These are phyloP conservation scores for Borostomias antarcticus DNA, from an alignment of 2,797 vertebrate species.

Conservation along the genomic window DNA sequence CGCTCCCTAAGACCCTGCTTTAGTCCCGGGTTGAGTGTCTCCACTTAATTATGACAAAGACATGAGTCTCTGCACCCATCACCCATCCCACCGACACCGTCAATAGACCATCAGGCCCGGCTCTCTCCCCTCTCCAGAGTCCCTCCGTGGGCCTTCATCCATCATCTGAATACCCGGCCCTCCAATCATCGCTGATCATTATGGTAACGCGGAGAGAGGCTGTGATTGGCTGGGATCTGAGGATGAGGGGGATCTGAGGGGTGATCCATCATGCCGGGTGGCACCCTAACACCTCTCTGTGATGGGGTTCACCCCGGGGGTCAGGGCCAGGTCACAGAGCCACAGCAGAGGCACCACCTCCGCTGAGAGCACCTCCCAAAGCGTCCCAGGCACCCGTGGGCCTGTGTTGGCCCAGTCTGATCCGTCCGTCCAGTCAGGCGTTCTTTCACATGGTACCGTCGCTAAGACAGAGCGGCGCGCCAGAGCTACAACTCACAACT, in stretches of 20 bases:
- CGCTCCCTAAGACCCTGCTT: slow-evolving; percentile 55
- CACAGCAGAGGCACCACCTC: slow-evolving; percentile 16
- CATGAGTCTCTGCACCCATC: slow-evolving; percentile 66
- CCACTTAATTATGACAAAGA: slow-evolving; percentile 84
- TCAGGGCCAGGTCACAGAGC: slow-evolving; percentile 68
- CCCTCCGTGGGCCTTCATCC: slow-evolving; percentile 71
- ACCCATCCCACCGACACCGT: slow-evolving; percentile 59
- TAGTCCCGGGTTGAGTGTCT: slow-evolving; percentile 77
- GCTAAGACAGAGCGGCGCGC: too few species aligned
- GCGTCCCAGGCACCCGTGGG: not conserved
- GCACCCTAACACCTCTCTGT: slow-evolving; percentile 73
- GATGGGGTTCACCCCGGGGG: slow-evolving; percentile 74
- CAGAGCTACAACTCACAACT: not conserved
- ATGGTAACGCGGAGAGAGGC: slow-evolving; percentile 64
- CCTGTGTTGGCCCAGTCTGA: too few species aligned
- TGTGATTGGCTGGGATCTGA: slow-evolving; percentile 75
- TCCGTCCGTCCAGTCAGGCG: too few species aligned
- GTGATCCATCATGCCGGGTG: slow-evolving; percentile 79
- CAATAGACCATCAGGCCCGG: slow-evolving; percentile 59
- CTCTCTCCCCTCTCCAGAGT: slow-evolving; percentile 28
- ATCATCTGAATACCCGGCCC: slow-evolving; percentile 78
- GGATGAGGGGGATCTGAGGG: slow-evolving; percentile 68
- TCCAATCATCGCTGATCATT: slow-evolving; percentile 82
- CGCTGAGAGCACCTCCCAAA: slow-evolving; percentile 41
- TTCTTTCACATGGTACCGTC: too few species aligned